These are phyloP conservation scores for Papilio dardanus DNA, from an alignment of 1,140 invertebrate genomes.

Conservation along the genomic window DNA sequence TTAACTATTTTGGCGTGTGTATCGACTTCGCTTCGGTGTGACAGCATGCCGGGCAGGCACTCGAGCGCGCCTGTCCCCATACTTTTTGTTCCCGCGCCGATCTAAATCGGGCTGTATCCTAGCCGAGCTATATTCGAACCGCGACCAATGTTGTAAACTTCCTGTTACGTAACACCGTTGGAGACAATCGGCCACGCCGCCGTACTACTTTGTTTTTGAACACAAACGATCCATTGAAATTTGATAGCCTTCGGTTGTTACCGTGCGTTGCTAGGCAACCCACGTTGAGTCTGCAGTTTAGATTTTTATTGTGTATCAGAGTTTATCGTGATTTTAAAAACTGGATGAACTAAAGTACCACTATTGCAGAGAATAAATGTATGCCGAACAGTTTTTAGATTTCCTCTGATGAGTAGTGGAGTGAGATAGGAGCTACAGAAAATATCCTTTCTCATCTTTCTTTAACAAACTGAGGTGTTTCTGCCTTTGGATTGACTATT, in stretches of 20 bases:
- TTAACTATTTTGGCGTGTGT: not conserved
- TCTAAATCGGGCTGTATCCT: constrained; percentile 65
- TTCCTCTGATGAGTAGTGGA: not conserved
- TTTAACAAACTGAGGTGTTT: too few species aligned
- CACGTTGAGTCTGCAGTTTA: not conserved
- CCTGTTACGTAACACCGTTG: constrained; percentile 51
- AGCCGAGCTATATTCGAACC: constrained; percentile 61
- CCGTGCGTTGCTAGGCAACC: constrained; percentile 16
- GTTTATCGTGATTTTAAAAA: not conserved
- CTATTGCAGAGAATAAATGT: not conserved
- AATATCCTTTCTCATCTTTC: too few species aligned
- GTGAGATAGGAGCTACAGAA: too few species aligned
- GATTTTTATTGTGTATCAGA: not conserved
- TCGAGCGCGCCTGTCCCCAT: constrained; percentile 55
- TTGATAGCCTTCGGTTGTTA: constrained; percentile 24
- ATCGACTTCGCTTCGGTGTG: constrained; percentile 47
- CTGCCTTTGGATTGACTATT: too few species aligned
- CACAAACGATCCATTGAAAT: constrained; percentile 31
- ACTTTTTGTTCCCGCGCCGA: constrained; percentile 69
- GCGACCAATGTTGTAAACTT: constrained; percentile 48
- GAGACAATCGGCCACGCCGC: constrained; percentile 44
- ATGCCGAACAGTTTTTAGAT: too few species aligned
- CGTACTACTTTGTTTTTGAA: constrained; percentile 29
- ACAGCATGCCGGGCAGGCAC: constrained; percentile 43
- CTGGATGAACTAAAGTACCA: not conserved